Conservation (phyloP, 1,140 invertebrate species). For the Antheraea pernyi region DNA sequence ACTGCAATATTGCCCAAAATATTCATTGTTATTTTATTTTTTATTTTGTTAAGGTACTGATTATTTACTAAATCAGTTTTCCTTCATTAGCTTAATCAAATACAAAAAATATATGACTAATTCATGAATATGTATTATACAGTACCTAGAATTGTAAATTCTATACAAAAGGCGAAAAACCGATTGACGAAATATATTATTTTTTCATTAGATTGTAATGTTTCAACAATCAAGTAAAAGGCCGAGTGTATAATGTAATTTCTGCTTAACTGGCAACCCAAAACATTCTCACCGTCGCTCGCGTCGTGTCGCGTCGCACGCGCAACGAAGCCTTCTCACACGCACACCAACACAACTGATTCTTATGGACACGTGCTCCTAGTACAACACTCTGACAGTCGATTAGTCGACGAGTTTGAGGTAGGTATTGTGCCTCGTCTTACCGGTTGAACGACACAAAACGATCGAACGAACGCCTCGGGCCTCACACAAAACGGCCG, state of each 20-base stretch:
- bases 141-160: too few relatives aligned
- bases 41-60: too few relatives aligned
- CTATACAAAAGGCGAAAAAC: too few relatives aligned
- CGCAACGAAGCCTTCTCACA: constrained; percentile 40
- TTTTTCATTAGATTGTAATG: neutral
- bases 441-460: constrained; percentile 43
- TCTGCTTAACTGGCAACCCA: constrained; percentile 28
- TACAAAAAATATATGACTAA: too few relatives aligned
- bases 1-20: too few relatives aligned
- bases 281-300: constrained; percentile 21
- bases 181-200: neutral
- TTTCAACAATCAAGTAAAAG: neutral
- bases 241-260: constrained; percentile 1
- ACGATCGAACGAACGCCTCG: constrained; percentile 42
- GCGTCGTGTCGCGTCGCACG: constrained; percentile 1
- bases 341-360: constrained; percentile 33
- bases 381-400: constrained; percentile 37
- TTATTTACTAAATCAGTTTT: too few relatives aligned
- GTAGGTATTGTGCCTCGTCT: constrained; percentile 42
- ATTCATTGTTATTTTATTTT: too few relatives aligned
- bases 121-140: too few relatives aligned
- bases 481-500: neutral
- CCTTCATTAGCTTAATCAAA: too few relatives aligned
- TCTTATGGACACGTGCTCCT: constrained; percentile 33
- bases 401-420: constrained; percentile 42